phyloP scores from a whole-genome alignment of 2,797 vertebrate species.

The Malurus leucopterus region DNA sequence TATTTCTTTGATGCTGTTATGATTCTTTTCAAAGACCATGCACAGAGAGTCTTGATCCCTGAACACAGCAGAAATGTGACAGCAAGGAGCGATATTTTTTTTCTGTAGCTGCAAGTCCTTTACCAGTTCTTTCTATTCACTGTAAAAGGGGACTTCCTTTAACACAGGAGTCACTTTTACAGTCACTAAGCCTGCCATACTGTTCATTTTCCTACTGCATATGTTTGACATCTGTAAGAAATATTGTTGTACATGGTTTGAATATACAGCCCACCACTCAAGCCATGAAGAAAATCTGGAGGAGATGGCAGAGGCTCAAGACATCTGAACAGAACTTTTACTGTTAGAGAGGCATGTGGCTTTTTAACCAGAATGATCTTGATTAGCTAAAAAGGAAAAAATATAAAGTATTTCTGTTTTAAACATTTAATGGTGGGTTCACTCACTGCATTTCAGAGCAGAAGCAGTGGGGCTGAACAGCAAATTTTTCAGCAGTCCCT shows the following conservation, averaged over 20 bases:
- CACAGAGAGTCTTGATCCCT: neutral
- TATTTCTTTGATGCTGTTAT: neutral
- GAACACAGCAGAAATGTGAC: neutral
- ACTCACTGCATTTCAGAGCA: rapidly evolving
- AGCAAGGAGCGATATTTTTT: neutral
- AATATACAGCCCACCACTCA: slow-evolving; percentile 29
- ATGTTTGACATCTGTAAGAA: slow-evolving; percentile 58
- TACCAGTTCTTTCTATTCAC: neutral
- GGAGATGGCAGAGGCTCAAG: slow-evolving; percentile 45
- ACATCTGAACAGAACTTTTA: slow-evolving; percentile 40
- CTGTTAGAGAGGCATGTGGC: neutral
- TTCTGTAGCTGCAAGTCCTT: neutral
- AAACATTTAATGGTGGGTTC: neutral
- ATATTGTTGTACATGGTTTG: slow-evolving; percentile 39
- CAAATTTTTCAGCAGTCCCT: neutral
- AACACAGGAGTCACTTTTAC: slow-evolving; percentile 6
- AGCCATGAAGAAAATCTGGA: slow-evolving; percentile 43
- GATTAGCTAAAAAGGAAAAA: neutral
- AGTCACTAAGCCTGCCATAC: neutral
- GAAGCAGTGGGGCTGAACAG: neutral
- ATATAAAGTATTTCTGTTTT: neutral
- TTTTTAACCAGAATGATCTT: slow-evolving; percentile 13
- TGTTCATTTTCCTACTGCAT: slow-evolving; percentile 32
- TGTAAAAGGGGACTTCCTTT: slow-evolving; percentile 1
- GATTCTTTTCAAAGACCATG: neutral